Conservation (phyloP, 2,888 invertebrate species). For the Lithophane semibrunnea region DNA sequence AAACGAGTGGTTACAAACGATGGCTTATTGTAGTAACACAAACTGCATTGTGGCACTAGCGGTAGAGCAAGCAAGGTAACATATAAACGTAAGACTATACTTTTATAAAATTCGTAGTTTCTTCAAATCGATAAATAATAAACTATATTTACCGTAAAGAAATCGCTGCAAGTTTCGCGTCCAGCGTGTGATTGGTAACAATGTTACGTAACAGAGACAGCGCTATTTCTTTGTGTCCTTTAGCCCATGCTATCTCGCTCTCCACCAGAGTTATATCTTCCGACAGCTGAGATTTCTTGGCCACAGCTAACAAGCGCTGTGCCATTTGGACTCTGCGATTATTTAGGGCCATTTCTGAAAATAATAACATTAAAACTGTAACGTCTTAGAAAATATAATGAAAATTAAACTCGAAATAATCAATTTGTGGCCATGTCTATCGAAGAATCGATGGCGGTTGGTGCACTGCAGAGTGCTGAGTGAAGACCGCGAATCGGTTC, state of each 20-base stretch:
- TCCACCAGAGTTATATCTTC: slow-evolving; percentile 82
- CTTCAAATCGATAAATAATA: neutral
- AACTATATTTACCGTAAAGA: slow-evolving; percentile 79
- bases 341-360: slow-evolving; percentile 88
- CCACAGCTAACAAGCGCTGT: slow-evolving; percentile 86
- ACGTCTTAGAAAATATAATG: neutral
- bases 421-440: neutral
- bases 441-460: neutral
- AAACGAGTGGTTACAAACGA: neutral
- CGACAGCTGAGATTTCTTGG: slow-evolving; percentile 78
- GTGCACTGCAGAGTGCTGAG: neutral
- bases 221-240: slow-evolving; percentile 87
- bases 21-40: neutral
- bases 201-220: slow-evolving; percentile 83
- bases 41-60: neutral
- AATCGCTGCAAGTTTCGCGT: slow-evolving; percentile 78
- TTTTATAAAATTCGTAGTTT: neutral
- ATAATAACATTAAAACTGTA: neutral
- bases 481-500: neutral
- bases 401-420: neutral
- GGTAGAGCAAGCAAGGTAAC: neutral
- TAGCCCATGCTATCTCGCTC: slow-evolving; percentile 86
- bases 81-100: neutral
- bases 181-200: slow-evolving; percentile 73
- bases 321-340: slow-evolving; percentile 89